Evolutionary conservation across 2,113 vertebrate genomes (phyloP).

Genomic region (Cyphomyrus discorhynchus): DNA sequence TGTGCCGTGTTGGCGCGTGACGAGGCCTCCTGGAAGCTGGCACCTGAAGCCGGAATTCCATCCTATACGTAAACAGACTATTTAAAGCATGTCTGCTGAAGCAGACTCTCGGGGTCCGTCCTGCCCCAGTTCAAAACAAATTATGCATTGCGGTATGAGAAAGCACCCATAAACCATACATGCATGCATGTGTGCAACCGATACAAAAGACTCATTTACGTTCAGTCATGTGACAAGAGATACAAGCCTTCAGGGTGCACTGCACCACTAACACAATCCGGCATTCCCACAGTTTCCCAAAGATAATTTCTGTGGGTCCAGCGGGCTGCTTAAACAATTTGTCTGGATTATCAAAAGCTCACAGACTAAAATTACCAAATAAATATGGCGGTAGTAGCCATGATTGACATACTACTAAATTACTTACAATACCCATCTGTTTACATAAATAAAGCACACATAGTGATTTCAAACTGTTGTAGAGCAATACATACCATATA

Average conservation of each 20-base stretch:
- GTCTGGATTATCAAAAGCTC: neutral
- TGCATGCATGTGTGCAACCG: neutral
- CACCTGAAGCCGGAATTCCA: neutral
- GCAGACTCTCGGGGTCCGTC: neutral
- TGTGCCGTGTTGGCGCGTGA: neutral
- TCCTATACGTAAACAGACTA: neutral
- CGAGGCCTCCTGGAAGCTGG: neutral
- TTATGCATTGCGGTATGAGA: neutral
- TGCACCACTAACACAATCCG: neutral
- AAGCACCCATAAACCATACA: neutral
- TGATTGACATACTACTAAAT: neutral
- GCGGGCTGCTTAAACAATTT: neutral
- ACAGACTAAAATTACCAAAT: neutral
- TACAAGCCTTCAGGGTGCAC: neutral
- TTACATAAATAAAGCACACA: neutral
- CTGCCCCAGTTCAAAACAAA: neutral
- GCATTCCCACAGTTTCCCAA: neutral
- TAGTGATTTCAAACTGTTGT: neutral
- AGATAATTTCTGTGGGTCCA: neutral
- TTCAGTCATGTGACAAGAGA: constrained; percentile 5
- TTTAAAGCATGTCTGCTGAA: neutral
- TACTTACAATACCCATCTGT: neutral
- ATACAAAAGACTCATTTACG: neutral
- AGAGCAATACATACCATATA: neutral
- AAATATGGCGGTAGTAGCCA: neutral